Conservation (phyloP, 2,888 invertebrate genomes). For the Phymatocera aterrima region DNA sequence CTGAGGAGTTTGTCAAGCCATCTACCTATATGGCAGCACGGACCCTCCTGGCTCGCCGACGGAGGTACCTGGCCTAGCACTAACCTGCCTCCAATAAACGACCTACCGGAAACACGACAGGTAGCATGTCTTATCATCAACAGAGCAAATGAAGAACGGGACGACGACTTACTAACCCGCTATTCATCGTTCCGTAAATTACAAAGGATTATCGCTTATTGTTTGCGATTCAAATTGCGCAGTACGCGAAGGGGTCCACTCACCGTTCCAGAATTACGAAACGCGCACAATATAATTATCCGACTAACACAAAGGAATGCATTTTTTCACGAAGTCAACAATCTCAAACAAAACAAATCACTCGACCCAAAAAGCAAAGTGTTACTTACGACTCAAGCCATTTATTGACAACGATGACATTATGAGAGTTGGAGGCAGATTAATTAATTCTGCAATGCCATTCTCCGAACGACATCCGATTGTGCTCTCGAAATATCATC, state of each 20-base stretch:
- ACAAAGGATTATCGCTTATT: background rate
- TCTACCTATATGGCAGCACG: background rate
- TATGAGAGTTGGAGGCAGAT: background rate
- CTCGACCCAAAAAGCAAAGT: background rate
- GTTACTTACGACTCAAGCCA: background rate
- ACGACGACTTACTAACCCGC: background rate
- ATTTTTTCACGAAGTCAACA: background rate
- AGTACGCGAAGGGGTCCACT: background rate
- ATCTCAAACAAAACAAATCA: background rate
- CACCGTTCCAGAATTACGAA: background rate
- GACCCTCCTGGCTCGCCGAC: background rate
- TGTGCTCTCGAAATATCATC: background rate
- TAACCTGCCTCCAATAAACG: background rate
- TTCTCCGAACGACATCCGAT: background rate
- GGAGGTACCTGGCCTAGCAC: background rate
- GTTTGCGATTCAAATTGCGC: background rate
- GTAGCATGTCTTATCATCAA: background rate
- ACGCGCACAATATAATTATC: background rate
- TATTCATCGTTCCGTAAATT: background rate
- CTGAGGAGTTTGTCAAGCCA: background rate
- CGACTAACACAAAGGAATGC: background rate
- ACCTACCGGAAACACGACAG: background rate
- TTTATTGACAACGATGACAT: background rate
- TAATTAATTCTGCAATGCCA: background rate
- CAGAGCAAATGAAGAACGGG: background rate